Conservation (phyloP, 1,140 invertebrate genomes). For the Hypothenemus hampei region DNA sequence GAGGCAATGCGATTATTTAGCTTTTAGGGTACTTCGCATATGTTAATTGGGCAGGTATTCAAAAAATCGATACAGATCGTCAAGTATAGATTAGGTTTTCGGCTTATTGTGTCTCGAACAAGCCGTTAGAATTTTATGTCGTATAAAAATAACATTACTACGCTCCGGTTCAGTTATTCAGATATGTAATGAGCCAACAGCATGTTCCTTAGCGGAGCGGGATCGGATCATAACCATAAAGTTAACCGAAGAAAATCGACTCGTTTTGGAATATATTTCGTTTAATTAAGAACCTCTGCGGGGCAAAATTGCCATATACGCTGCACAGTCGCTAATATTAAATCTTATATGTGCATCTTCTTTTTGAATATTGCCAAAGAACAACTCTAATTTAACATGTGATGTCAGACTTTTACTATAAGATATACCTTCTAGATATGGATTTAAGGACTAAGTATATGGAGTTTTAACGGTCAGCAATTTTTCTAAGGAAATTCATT, state of each 20-base stretch:
- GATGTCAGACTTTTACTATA: too few relatives aligned
- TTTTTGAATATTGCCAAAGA: conserved; percentile 18
- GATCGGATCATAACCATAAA: conserved; percentile 39
- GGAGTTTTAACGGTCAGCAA: too few relatives aligned
- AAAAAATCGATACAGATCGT: too few relatives aligned
- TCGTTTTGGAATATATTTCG: conserved; percentile 35
- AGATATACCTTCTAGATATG: too few relatives aligned
- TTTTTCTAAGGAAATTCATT: too few relatives aligned
- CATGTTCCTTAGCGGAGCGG: conserved; percentile 34
- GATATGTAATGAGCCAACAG: conserved; percentile 41
- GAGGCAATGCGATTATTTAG: too few relatives aligned
- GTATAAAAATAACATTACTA: conserved; percentile 42
- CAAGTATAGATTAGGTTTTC: too few relatives aligned
- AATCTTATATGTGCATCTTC: conserved; percentile 22
- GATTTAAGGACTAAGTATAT: too few relatives aligned
- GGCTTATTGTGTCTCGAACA: conserved; percentile 39
- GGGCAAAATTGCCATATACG: conserved; percentile 23
- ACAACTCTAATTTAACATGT: conserved; percentile 10
- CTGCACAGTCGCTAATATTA: conserved; percentile 20
- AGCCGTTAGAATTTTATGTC: conserved; percentile 41
- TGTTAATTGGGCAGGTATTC: too few relatives aligned
- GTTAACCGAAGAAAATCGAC: conserved; percentile 35
- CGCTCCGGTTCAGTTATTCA: conserved; percentile 39
- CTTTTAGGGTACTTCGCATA: too few relatives aligned
- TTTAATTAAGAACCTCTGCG: conserved; percentile 34